A percentile compares a stretch with the other conserved stretches of the same genome.
phyloP scores from a whole-genome alignment of 2,888 invertebrate species.

The Heteromyza rotundicornis region DNA sequence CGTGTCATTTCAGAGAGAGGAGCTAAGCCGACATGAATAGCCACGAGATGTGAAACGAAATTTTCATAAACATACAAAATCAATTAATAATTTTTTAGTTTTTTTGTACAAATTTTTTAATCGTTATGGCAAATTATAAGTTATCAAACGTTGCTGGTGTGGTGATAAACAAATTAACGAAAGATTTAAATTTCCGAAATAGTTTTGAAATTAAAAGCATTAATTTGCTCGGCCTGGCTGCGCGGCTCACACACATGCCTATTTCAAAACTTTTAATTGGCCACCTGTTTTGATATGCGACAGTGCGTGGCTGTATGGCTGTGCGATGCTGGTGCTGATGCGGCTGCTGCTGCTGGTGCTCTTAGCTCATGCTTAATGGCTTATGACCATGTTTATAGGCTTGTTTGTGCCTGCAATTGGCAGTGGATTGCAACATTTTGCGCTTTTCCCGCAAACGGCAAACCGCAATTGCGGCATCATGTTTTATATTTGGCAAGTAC shows the following conservation, averaged over 20 bases:
- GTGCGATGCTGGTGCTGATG: conserved; percentile 17
- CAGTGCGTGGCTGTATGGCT: neutral
- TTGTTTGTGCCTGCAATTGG: conserved; percentile 23
- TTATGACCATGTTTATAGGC: conserved; percentile 30
- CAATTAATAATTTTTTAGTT: too few relatives aligned
- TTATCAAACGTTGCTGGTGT: too few relatives aligned
- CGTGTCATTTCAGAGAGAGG: too few relatives aligned
- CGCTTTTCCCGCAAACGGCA: conserved; percentile 23
- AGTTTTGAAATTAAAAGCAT: too few relatives aligned
- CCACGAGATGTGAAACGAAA: too few relatives aligned
- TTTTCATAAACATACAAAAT: too few relatives aligned
- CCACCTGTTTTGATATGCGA: neutral
- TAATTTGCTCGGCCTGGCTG: neutral
- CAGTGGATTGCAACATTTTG: conserved; percentile 35
- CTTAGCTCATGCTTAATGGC: conserved; percentile 25
- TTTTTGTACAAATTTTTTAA: too few relatives aligned
- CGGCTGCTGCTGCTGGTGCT: conserved; percentile 18
- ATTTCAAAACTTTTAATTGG: conserved; percentile 1
- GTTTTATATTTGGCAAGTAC: too few relatives aligned
- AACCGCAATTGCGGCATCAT: conserved; percentile 1
- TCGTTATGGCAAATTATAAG: too few relatives aligned
- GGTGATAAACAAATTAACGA: too few relatives aligned
- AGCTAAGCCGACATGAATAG: too few relatives aligned
- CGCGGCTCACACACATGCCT: neutral
- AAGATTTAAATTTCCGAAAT: too few relatives aligned